A percentile compares a stretch with the other conserved stretches of the same genome.
Evolutionary conservation across 2,888 invertebrate genomes (phyloP).

Genomic region (Tipula lateralis): DNA sequence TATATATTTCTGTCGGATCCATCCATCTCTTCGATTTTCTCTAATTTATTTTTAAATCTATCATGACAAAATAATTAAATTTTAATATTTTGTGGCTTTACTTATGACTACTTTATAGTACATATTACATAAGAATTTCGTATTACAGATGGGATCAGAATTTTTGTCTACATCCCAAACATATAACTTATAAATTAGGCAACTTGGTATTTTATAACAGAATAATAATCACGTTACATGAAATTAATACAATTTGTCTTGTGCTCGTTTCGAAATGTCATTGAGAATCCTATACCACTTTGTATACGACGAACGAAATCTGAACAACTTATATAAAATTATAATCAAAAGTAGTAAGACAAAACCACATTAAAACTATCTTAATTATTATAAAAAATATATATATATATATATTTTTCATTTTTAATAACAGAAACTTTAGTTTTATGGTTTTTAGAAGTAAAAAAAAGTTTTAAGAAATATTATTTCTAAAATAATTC

Average conservation of each 20-base stretch:
- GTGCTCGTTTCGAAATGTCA: neutral
- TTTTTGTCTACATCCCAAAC: neutral
- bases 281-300: neutral
- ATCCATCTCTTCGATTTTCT: neutral
- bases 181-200: neutral
- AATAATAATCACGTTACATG: neutral
- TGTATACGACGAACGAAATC: neutral
- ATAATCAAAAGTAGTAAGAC: neutral
- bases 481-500: conserved; percentile 7
- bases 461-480: neutral
- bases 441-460: neutral
- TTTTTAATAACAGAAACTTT: neutral
- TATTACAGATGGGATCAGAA: neutral
- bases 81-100: neutral
- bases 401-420: neutral
- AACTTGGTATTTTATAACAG: neutral
- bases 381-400: neutral
- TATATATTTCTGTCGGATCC: neutral
- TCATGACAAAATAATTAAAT: neutral
- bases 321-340: neutral
- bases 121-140: neutral
- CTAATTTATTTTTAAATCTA: neutral
- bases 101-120: neutral
- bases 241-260: neutral
- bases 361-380: neutral